Base-by-base conservation (phyloP, 2,797 vertebrate species). In the Cyclura pinguis region DNA sequence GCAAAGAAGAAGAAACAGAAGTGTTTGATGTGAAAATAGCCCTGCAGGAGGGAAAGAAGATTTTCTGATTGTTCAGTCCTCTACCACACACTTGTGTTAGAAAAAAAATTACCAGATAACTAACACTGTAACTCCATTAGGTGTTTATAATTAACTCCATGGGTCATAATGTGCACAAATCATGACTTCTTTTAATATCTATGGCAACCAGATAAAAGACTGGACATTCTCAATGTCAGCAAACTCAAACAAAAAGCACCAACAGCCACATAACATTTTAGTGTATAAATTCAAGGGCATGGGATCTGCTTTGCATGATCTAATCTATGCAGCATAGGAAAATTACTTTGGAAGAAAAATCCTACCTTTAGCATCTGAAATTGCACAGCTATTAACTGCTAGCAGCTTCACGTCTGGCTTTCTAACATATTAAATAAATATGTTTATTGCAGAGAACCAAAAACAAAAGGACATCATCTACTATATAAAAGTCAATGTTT, bases 361-460 rank as follows among this genome's bases (percentile, higher is more conserved):
- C 24, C 47, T 85, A 52, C 1, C 5, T 73, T 16, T 24, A 35
- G 57, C 50, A 84, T 89, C 50, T 85, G 88, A 86, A 90, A 38
- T n/a, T 57, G 64, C 64, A 57, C 5, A 84, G 55, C 18, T 84
- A 22, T 1, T 64, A 90, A 90, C n/a, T 55, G 12, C 35, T 32
- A 67, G 18, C 42, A 84, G 84, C 20, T 85, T 85, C 69, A 55
- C 10, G 24, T 73, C 47, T 57, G 69, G 35, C 42, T 85, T 73
- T 85, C 55, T 85, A 84, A 72, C 42, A 38, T 55, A n/a, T 24
- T 9, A 85, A 85, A 85, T 74, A 74, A 73, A 85, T 74, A 57
- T 57, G 12, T 6, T 57, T 55, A 57, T 59, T 5, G 42, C 32
- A n/a, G 47, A 85, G 47, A 52, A 9, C 16, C 50, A 55, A 50